Evolutionary conservation across 2,888 invertebrate species (phyloP), one percentile per base, ranked within the genome.

Genomic region (Aphidius colemani): DNA sequence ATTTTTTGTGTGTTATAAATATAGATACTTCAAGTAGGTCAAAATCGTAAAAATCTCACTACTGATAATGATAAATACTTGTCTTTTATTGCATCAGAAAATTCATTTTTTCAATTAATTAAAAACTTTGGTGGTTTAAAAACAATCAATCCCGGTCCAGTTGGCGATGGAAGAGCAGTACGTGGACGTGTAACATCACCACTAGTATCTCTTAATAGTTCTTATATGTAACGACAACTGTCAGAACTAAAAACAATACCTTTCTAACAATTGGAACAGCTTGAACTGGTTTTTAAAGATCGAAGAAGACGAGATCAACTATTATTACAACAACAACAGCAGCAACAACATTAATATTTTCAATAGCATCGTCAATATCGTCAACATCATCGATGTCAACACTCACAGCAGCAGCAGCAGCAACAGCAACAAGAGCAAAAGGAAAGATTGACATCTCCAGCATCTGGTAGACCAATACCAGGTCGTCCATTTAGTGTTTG

Each of bases 51-150:
- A 2, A 75, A 78, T 67, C 76, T 86, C 11, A 75, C 81, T 40
- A 85, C 86, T 1, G 84, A 85, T 63, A 88, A 88, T 72, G 87
- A 88, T 70, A 87, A 87, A 69, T 83, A 82, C 71, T 85, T 88
- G 53, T 75, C 84, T 7, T 88, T 88, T 73, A 82, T 84, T 6
- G 84, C 85, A 13, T 85, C 87, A 6, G 87, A 88, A 67, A 80
- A 71, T 6, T 80, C 81, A 40, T 76, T 87, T 6, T 74, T 85
- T 48, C 83, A 84, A 59, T 84, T 85, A 41, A 83, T 88, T 18
- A 81, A 84, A 41, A 82, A 83, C 59, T 78, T 88, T 69, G 88
- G 88, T 13, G 84, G 82, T 67, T 79, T 88, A 43, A 75, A 84
- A 57, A 70, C 75, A 9, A 72, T 70, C 41, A 74, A 74, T 69